Conservation (phyloP, 2,113 vertebrate genomes). For the Hyperopisus bebe region DNA sequence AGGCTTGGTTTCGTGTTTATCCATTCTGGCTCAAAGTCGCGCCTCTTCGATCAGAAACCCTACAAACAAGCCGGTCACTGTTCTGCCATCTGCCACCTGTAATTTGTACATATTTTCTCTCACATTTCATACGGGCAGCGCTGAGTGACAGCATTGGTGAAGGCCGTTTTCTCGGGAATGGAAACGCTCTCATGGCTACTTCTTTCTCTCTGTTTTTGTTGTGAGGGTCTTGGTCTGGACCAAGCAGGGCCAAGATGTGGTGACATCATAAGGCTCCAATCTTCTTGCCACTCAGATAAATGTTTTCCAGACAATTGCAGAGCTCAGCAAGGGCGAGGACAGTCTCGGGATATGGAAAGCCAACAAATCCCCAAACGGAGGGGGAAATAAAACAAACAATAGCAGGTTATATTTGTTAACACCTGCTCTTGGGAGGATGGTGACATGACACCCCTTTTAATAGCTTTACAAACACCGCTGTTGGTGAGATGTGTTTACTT, state of each 20-base stretch:
- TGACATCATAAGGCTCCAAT: slow-evolving; percentile 5
- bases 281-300: slow-evolving; percentile 26
- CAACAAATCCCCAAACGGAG: background rate
- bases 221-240: slow-evolving; percentile 24
- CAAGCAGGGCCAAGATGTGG: slow-evolving; percentile 33
- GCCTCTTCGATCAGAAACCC: background rate
- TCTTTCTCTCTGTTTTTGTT: slow-evolving; percentile 34
- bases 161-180: background rate
- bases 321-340: slow-evolving; percentile 20
- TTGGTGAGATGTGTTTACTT: background rate
- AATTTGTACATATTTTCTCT: background rate
- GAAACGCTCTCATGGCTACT: background rate
- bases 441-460: background rate
- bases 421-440: background rate
- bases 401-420: background rate
- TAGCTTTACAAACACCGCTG: background rate
- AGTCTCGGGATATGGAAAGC: background rate
- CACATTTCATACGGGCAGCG: background rate
- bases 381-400: background rate
- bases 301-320: slow-evolving; percentile 47
- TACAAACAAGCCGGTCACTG: background rate
- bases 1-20: background rate
- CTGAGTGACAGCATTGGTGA: background rate
- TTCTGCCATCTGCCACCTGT: no score
- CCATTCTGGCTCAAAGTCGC: background rate